Evolutionary conservation across 1,140 invertebrate species (phyloP), one percentile per base, ranked within the genome.

Genomic region (Zaprionus davidi): DNA sequence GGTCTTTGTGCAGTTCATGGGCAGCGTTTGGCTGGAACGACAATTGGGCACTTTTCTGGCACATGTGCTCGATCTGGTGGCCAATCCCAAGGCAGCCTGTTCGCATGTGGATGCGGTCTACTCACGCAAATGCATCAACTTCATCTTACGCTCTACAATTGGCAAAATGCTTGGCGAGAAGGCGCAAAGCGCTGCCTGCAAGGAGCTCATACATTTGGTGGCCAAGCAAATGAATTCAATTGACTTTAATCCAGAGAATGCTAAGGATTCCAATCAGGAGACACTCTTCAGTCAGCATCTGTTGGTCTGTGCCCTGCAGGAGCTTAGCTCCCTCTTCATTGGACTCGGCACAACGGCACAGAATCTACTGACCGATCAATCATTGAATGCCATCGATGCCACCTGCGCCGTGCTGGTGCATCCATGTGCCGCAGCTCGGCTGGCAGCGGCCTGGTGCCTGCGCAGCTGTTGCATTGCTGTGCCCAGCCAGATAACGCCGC

Each of bases 81-180:
- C 97, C 0, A 98, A 97, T 94, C 98, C 98, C 1, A 98, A 98
- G 93, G 97, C 98, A 13, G 97, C 98, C 0, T 97, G 97, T 12
- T 98, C 98, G 0, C 98, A 99, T 92, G 97, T 99, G 6, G 99
- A 99, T 93, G 98, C 98, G 34, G 98, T 99, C 4, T 99, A 99
- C 93, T 99, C 98, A 1, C 94, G 99, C 75, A 99, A 99, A 93
- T 99, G 99, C 93, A 97, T 99, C 53, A 97, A 97, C 90, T 99
- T 99, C 92, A 98, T 99, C 84, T 94, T 99, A 49, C 95, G 98
- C 41, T 96, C 97, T 67, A 96, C 98, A 3, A 94, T 99, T 36
- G 98, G 99, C 6, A 96, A 97, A 92, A 96, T 99, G 94, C 94
- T 99, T 2, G 97, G 98, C 0, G 99, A 99, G 94, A 99, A 99